Conservation (phyloP, 1,140 invertebrate species). For the Pentalonia nigronervosa region DNA sequence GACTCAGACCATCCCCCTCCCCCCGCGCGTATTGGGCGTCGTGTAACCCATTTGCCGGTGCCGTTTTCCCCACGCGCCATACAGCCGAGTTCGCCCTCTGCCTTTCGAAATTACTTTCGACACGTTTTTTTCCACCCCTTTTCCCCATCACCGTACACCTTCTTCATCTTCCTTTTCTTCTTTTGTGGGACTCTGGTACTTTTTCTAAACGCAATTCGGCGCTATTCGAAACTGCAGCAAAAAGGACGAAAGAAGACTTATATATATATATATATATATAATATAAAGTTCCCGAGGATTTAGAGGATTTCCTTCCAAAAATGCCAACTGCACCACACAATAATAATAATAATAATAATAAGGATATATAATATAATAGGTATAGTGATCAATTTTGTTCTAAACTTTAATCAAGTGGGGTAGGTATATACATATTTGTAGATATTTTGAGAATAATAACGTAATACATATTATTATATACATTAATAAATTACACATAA, state of each 20-base stretch:
- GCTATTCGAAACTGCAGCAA: conserved; percentile 60
- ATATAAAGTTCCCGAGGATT: conserved; percentile 29
- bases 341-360: background rate
- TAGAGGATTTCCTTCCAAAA: conserved; percentile 6
- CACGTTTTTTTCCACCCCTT: conserved; percentile 58
- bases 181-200: background rate
- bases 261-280: background rate
- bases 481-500: too few relatives aligned
- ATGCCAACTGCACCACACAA: background rate
- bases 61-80: conserved; percentile 53
- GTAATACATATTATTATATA: background rate
- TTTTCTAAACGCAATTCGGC: conserved; percentile 40
- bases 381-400: background rate
- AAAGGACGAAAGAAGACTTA: conserved; percentile 23
- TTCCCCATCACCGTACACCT: conserved; percentile 58
- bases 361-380: background rate
- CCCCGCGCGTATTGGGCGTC: background rate
- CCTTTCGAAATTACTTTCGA: conserved; percentile 60
- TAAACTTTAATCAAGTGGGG: background rate
- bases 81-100: conserved; percentile 42
- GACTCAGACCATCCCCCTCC: conserved; percentile 59
- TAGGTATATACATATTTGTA: background rate
- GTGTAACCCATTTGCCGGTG: conserved; percentile 55
- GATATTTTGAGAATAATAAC: background rate
- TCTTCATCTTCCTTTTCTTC: background rate